Percentiles rank a stretch among this genome's conserved stretches.
phyloP scores from a whole-genome alignment of 2,113 vertebrate genomes.

The Leptodactylus fuscus region DNA sequence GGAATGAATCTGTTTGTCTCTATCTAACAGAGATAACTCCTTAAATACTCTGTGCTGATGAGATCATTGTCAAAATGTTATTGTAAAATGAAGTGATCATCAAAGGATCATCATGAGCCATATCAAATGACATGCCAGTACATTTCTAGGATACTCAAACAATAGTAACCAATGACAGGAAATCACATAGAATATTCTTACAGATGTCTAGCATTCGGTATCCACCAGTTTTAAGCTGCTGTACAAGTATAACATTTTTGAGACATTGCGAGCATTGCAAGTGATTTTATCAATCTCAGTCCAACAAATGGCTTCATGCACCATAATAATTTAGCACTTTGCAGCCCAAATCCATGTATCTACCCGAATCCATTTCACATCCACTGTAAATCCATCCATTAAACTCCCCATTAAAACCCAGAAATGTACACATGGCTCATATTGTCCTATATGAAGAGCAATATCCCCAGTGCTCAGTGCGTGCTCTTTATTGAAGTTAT shows the following conservation, averaged over 20 bases:
- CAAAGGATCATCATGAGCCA: too few species aligned
- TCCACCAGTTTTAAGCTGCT: too few species aligned
- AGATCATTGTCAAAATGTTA: too few species aligned
- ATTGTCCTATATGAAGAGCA: constrained; percentile 1
- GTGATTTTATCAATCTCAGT: background rate
- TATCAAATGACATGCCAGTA: too few species aligned
- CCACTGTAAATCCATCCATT: constrained; percentile 42
- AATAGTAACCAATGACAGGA: background rate
- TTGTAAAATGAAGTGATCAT: background rate
- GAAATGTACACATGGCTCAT: constrained; percentile 46
- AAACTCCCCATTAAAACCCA: constrained; percentile 38
- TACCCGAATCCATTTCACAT: constrained; percentile 34
- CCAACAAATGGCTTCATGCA: background rate
- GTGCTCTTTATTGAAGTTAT: constrained; percentile 53
- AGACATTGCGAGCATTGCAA: too few species aligned
- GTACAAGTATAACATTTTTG: too few species aligned
- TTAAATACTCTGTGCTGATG: too few species aligned
- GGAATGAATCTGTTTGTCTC: too few species aligned
- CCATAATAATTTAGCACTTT: background rate
- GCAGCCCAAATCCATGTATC: background rate
- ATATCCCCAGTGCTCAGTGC: background rate
- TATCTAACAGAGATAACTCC: too few species aligned
- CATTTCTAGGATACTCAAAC: background rate
- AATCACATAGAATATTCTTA: background rate
- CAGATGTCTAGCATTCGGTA: background rate